Conservation (phyloP, 2,888 invertebrate genomes). For the Drosophila stalkeri region DNA sequence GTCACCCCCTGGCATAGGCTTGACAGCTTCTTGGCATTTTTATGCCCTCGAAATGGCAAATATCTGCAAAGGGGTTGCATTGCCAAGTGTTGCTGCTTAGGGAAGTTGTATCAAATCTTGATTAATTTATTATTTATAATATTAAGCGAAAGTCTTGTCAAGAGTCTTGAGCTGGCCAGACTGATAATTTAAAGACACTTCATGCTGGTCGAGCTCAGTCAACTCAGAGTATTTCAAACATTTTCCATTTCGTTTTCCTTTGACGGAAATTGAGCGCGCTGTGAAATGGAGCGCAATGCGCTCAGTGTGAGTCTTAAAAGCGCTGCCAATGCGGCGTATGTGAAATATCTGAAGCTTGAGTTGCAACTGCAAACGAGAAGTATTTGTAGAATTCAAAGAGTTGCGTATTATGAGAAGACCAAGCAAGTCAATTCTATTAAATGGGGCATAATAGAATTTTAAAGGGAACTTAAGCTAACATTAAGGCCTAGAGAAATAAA, state of each 20-base stretch:
- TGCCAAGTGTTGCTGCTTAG: not conserved
- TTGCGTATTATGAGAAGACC: not conserved
- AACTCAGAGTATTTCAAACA: not conserved
- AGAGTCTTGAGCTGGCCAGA: not conserved
- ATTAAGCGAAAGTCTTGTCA: not conserved
- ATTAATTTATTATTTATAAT: not conserved
- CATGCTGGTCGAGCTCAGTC: not conserved
- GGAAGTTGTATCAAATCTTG: not conserved
- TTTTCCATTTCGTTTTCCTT: conserved; percentile 23
- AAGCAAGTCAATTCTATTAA: too few relatives aligned
- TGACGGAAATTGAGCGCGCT: conserved; percentile 61
- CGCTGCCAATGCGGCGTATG: conserved; percentile 38
- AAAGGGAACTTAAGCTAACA: too few relatives aligned
- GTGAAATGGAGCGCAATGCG: conserved; percentile 42
- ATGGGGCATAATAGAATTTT: too few relatives aligned
- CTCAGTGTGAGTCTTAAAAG: conserved; percentile 17
- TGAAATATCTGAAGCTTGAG: conserved; percentile 38
- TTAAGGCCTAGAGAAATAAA: too few relatives aligned
- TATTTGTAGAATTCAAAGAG: not conserved
- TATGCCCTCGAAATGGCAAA: conserved; percentile 1
- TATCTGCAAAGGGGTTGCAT: not conserved
- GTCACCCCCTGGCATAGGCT: conserved; percentile 25
- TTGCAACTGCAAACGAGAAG: not conserved
- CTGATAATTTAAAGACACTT: not conserved
- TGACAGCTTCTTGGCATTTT: conserved; percentile 37